Percentiles rank a stretch among this genome's conserved stretches.
These are phyloP conservation scores for Drosophila sordidapex DNA, from an alignment of 2,888 invertebrate species.

Conservation along the genomic window DNA sequence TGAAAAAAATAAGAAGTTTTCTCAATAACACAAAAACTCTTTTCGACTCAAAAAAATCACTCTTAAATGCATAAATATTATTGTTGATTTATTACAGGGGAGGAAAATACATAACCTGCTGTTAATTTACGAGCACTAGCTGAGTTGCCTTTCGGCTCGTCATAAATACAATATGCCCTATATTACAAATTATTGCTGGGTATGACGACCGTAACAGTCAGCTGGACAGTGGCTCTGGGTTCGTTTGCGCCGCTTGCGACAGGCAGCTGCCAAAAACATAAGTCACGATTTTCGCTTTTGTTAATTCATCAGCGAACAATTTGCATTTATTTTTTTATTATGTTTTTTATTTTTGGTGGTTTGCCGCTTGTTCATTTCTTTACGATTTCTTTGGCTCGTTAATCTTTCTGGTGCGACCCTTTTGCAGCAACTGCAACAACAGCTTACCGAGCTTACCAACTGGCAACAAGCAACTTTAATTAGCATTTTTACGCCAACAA, in stretches of 20 bases:
- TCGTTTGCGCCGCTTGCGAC: constrained; percentile 53
- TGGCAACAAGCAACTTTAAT: constrained; percentile 76
- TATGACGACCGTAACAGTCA: constrained; percentile 40
- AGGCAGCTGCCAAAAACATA: constrained; percentile 81
- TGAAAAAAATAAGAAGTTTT: not conserved
- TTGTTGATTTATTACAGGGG: not conserved
- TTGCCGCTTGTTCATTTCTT: constrained; percentile 70
- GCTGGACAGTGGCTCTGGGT: constrained; percentile 57
- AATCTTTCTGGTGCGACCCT: constrained; percentile 73
- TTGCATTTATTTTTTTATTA: constrained; percentile 66
- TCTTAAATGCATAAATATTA: not conserved
- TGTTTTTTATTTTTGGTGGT: constrained; percentile 18
- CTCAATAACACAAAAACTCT: no score
- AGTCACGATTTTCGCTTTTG: constrained; percentile 82
- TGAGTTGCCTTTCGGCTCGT: not conserved
- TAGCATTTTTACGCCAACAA: constrained; percentile 76
- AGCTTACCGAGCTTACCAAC: constrained; percentile 28
- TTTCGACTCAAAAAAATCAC: not conserved
- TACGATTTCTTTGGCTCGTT: constrained; percentile 76
- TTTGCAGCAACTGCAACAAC: constrained; percentile 33
- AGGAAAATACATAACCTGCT: not conserved
- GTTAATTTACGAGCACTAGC: not conserved
- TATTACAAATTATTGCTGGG: constrained; percentile 14
- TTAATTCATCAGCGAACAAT: constrained; percentile 82
- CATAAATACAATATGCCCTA: constrained; percentile 22